Base-by-base conservation (phyloP, 2,888 invertebrate species). In the Phanerotoma sp. region DNA sequence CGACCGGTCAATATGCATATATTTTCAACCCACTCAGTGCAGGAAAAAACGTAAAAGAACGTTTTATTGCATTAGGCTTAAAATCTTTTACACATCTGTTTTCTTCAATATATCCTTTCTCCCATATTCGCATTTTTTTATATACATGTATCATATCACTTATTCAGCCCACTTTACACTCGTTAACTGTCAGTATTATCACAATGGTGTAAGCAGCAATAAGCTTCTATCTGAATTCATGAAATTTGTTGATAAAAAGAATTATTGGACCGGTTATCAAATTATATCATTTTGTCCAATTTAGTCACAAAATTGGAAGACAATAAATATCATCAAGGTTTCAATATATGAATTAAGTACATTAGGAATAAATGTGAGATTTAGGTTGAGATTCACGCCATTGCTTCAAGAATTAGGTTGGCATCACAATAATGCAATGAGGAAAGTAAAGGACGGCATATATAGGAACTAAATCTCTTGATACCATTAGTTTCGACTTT, bases 401-500 rank as follows among this genome's bases (percentile, higher is more conserved):
- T 11, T 47, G 47, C 25, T 15, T 37, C 6, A 35, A 25, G 47
- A 28, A 47, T 47, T 37, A 37, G 25, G 47, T 37, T 47, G 47
- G 47, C 22, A 37, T 13, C 32, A 7, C 18, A 28, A 28, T 49
- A 50, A 54, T 51, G 50, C 55, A 55, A 50, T 38, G 22, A 46
- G 50, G 45, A 38, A 46, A 33, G 38, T 50, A 48, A 61, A 28
- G 57, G 54, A 45, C 53, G 51, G 64, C 66, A 69, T 71, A 70
- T 67, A n/a, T n/a, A n/a, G 68, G 68, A 70, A 45, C 63, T 59
- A 74, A 74, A 74, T 75, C 74, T 73, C 70, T 74, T 71, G 70
- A 74, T 73, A 69, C 74, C 69, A 74, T 75, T 75, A 75, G 72
- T 64, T 64, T 65, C 72, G 71, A 72, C 72, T 74, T 73, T 73